Conservation (phyloP, 2,113 vertebrate genomes). For the Salminus brasiliensis region DNA sequence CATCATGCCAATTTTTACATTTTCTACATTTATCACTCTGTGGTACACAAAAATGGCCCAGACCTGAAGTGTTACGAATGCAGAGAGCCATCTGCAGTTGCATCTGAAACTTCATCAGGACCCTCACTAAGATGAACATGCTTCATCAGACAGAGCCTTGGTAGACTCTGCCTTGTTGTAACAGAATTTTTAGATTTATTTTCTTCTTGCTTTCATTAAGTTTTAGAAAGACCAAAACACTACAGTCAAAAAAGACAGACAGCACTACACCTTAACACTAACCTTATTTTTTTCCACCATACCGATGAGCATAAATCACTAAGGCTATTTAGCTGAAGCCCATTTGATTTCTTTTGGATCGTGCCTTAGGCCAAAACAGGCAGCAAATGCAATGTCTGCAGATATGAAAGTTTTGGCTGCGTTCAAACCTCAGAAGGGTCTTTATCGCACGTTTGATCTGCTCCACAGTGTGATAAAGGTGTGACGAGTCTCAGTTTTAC, state of each 20-base stretch:
- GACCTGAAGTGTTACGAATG: too few species aligned
- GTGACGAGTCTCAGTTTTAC: background rate
- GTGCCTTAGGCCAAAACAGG: conserved; percentile 1
- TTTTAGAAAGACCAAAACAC: background rate
- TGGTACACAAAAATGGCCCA: too few species aligned
- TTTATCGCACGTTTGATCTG: background rate
- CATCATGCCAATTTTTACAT: too few species aligned
- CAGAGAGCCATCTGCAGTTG: too few species aligned
- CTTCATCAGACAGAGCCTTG: background rate
- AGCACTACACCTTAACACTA: background rate
- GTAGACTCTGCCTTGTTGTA: too few species aligned
- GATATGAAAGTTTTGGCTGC: conserved; percentile 13
- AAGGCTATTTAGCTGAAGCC: conserved; percentile 13
- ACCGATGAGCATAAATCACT: conserved; percentile 12
- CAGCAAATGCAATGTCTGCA: background rate
- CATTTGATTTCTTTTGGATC: conserved; percentile 20
- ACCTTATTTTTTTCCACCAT: too few species aligned
- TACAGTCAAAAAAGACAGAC: conserved; percentile 13
- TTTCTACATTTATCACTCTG: too few species aligned
- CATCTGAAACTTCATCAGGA: too few species aligned
- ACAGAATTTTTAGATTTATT: background rate
- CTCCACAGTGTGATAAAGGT: background rate
- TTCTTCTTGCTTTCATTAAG: background rate
- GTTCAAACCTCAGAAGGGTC: conserved; percentile 9
- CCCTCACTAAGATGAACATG: too few species aligned